Conservation (phyloP, 2,888 invertebrate genomes). For the Alsophila aescularia region DNA sequence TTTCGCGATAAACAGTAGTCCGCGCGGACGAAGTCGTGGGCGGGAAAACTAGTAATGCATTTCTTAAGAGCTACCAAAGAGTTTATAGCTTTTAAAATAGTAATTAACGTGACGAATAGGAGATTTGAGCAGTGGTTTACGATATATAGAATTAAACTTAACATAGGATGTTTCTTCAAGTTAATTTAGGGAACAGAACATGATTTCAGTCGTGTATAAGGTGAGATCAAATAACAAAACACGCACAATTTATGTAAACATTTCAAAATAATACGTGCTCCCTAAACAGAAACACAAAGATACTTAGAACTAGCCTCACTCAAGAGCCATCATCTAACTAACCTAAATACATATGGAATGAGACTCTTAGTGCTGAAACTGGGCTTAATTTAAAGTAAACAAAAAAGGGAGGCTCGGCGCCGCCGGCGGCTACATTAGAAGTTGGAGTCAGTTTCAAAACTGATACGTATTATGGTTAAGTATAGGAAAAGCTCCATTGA, state of each 20-base stretch:
- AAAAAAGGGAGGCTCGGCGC: conserved; percentile 34
- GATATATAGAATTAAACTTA: too few relatives aligned
- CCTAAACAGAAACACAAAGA: background rate
- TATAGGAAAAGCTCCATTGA: too few relatives aligned
- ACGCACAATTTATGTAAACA: background rate
- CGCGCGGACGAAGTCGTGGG: too few relatives aligned
- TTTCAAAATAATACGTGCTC: background rate
- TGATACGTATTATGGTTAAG: background rate
- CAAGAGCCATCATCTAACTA: conserved; percentile 28
- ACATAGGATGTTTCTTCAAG: too few relatives aligned
- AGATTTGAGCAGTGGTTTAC: too few relatives aligned
- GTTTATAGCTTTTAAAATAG: too few relatives aligned
- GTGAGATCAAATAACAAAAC: background rate
- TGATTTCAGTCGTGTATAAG: background rate
- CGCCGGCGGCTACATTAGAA: conserved; percentile 11
- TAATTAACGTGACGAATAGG: too few relatives aligned
- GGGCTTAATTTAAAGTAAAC: conserved; percentile 49
- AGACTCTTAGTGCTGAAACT: conserved; percentile 37
- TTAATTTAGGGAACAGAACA: too few relatives aligned
- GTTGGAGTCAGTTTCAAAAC: conserved; percentile 2
- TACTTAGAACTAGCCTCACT: conserved; percentile 5
- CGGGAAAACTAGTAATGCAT: too few relatives aligned
- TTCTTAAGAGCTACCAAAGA: too few relatives aligned
- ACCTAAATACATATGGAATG: conserved; percentile 32
- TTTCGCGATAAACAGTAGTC: too few relatives aligned